phyloP scores from a whole-genome alignment of 2,113 vertebrate genomes.

The Antechinus stuartii region DNA sequence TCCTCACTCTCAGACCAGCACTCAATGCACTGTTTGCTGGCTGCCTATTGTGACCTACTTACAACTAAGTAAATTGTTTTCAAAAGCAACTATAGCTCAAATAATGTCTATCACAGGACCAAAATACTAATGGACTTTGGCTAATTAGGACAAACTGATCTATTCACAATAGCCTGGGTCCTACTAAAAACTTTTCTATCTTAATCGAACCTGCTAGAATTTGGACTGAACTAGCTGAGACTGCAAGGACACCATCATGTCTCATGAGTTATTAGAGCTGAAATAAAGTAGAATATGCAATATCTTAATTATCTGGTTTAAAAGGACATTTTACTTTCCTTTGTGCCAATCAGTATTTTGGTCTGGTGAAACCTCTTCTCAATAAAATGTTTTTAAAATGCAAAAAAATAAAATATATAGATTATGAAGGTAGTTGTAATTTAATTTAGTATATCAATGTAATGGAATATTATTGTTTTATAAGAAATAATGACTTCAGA shows the following conservation, averaged over 20 bases:
- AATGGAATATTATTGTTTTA: no score
- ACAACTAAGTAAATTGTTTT: not conserved
- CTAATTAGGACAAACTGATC: not conserved
- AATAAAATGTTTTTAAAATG: not conserved
- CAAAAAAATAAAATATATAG: not conserved
- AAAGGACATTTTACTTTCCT: not conserved
- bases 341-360: not conserved
- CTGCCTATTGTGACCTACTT: not conserved
- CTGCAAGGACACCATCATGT: not conserved
- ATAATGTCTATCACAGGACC: not conserved
- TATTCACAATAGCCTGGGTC: not conserved
- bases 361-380: not conserved
- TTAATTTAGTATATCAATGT: no score
- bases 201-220: not conserved
- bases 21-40: not conserved
- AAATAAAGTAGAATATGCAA: not conserved
- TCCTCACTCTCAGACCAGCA: not conserved
- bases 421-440: not conserved
- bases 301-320: not conserved
- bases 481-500: no score
- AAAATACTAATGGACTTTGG: not conserved
- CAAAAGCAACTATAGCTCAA: not conserved
- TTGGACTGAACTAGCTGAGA: not conserved
- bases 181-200: not conserved
- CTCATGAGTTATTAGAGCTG: not conserved